A percentile compares a stretch with the other conserved stretches of the same genome.
Evolutionary conservation across 2,113 vertebrate species (phyloP).

Genomic region (Sclerurus mexicanus): DNA sequence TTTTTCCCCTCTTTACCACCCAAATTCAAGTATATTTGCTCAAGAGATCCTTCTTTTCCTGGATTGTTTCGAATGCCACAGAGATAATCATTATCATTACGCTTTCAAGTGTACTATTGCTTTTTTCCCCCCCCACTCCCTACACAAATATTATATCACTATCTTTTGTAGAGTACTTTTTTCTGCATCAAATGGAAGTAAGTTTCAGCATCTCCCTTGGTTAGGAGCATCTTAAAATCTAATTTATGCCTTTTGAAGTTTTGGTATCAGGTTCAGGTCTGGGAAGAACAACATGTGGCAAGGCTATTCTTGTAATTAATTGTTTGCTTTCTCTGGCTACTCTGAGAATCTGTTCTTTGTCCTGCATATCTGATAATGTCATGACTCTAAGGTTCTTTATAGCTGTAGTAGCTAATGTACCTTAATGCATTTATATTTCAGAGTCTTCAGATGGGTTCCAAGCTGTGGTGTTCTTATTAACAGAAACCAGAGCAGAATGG

Average conservation of each 20-base stretch:
- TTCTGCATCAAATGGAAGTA: background rate
- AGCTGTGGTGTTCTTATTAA: conserved; percentile 20
- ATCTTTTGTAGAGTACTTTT: background rate
- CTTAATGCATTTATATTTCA: conserved; percentile 42
- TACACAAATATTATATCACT: background rate
- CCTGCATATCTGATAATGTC: conserved; percentile 10
- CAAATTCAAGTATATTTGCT: background rate
- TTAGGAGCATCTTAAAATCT: background rate
- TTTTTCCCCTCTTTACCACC: background rate
- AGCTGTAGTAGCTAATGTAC: conserved; percentile 31
- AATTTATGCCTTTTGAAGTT: background rate
- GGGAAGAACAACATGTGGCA: background rate
- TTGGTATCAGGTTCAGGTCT: background rate
- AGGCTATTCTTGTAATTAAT: conserved; percentile 39
- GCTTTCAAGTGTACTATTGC: background rate
- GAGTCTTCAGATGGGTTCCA: background rate
- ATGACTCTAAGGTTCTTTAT: background rate
- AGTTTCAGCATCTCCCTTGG: background rate
- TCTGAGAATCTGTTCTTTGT: conserved; percentile 55
- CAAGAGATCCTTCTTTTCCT: background rate
- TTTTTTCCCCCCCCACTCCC: background rate
- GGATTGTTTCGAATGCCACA: background rate
- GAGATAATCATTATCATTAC: background rate
- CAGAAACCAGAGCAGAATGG: conserved; percentile 44
- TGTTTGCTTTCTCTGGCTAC: conserved; percentile 41